Conservation (phyloP, 2,888 invertebrate genomes). For the Leptopterna dolabrata region DNA sequence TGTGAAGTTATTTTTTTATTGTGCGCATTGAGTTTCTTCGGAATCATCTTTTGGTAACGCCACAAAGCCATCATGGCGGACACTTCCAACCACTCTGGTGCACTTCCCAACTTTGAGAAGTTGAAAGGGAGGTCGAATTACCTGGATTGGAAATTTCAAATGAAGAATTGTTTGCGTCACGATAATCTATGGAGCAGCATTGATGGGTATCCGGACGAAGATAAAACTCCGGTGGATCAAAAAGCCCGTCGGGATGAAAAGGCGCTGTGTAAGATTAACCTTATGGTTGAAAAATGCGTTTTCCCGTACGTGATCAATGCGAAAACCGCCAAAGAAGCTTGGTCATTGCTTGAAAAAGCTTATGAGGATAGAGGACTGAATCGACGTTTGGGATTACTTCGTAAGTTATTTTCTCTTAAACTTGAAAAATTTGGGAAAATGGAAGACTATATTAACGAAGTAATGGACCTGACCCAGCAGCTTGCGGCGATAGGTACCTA, state of each 20-base stretch:
- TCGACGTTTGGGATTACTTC: neutral
- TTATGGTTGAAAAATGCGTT: constrained; percentile 12
- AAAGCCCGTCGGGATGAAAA: constrained; percentile 20
- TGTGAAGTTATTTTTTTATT: too few relatives aligned
- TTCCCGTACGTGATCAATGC: constrained; percentile 14
- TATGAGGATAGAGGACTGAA: constrained; percentile 25
- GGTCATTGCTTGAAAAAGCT: constrained; percentile 27
- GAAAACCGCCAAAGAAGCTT: constrained; percentile 27
- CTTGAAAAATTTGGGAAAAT: neutral
- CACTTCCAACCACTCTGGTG: too few relatives aligned
- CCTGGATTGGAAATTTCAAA: constrained; percentile 36
- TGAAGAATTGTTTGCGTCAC: neutral
- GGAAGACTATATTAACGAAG: constrained; percentile 18
- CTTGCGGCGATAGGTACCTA: neutral
- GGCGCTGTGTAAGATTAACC: neutral
- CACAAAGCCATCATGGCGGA: too few relatives aligned
- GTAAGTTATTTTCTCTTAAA: neutral
- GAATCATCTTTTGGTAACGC: too few relatives aligned
- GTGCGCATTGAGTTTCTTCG: too few relatives aligned
- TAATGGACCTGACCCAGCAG: neutral
- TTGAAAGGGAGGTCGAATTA: constrained; percentile 30
- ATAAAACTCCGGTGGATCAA: neutral
- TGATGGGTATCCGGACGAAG: neutral
- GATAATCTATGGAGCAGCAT: constrained; percentile 5
- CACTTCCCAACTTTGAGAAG: constrained; percentile 23